Percentiles rank a stretch among this genome's conserved stretches.
phyloP scores from a whole-genome alignment of 2,888 invertebrate species.

The Rhingia rostrata region DNA sequence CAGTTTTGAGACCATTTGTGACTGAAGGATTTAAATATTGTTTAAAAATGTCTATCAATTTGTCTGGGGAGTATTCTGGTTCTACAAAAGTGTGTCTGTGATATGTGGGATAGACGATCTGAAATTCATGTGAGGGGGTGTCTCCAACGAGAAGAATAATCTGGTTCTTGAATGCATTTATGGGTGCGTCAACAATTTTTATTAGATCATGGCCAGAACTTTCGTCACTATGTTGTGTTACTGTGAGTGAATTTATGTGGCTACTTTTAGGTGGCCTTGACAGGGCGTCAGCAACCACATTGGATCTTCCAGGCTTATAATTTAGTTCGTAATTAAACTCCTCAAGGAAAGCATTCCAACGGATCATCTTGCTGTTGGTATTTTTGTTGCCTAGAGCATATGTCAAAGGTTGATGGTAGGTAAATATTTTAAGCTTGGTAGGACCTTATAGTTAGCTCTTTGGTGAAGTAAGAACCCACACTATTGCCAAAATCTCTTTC shows the following conservation, averaged over 20 bases:
- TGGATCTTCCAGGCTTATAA: conserved; percentile 53
- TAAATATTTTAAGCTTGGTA: conserved; percentile 23
- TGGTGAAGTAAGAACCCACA: conserved; percentile 44
- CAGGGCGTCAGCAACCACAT: conserved; percentile 56
- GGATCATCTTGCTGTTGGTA: conserved; percentile 39
- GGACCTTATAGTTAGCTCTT: conserved; percentile 54
- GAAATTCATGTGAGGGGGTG: not conserved
- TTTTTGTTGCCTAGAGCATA: conserved; percentile 51
- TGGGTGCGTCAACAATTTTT: not conserved
- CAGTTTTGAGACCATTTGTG: conserved; percentile 37
- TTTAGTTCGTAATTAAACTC: conserved; percentile 58
- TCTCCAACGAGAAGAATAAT: not conserved
- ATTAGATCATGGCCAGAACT: conserved; percentile 38
- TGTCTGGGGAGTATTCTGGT: conserved; percentile 16
- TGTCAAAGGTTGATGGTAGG: conserved; percentile 33
- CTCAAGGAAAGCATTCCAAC: conserved; percentile 66
- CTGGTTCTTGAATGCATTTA: not conserved
- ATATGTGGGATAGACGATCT: not conserved
- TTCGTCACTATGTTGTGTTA: conserved; percentile 36
- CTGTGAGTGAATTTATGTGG: conserved; percentile 23
- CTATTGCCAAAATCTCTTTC: conserved; percentile 57
- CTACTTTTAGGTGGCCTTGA: conserved; percentile 26
- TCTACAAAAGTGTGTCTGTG: conserved; percentile 28
- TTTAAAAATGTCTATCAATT: not conserved
- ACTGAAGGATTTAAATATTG: conserved; percentile 34